Evolutionary conservation across 2,113 vertebrate genomes (phyloP), one percentile per base, ranked within the genome.

Genomic region (Sterna hirundo): DNA sequence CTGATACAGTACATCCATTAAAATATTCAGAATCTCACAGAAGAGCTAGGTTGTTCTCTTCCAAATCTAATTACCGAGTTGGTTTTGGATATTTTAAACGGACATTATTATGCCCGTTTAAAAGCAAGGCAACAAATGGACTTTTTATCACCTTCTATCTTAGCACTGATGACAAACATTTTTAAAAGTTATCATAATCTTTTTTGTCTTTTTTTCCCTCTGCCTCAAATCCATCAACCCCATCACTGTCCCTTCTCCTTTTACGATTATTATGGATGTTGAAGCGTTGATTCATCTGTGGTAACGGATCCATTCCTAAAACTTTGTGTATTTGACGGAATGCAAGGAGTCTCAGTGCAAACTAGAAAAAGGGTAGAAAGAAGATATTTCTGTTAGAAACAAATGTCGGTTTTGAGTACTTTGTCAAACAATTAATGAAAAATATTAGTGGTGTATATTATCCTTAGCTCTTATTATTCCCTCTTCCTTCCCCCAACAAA

Each of bases 141-240:
- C 58, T 80, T 91, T n/a, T 68, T 64, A 96, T 92, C 84, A 98
- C 91, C 97, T 95, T 80, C 15, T 52, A 49, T 89, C 81, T 86
- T 94, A 98, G 92, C 95, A 98, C 52, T 94, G 78, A 88, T 84
- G 44, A 96, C 88, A 92, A 96, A 91, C 29, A 89, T 93, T 97
- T 97, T 98, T 98, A 99, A 93, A 99, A 99, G 97, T 98, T 98
- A 84, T 99, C 99, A 55, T 99, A 99, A 98, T 99, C 99, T 77
- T 99, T 99, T 98, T 99, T 99, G 98, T 99, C 99, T 94, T 99
- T 99, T 90, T 99, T 99, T 19, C 99, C 99, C 86, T 99, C 99
- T 10, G 99, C 99, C 98, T 99, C 99, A 79, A 99, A 99, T 90
- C 99, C 98, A 98, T 99, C 99, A 11, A 98, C 98, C 6, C 99